Evolutionary conservation across 1,140 invertebrate species (phyloP).

Genomic region (Hypothenemus hampei): DNA sequence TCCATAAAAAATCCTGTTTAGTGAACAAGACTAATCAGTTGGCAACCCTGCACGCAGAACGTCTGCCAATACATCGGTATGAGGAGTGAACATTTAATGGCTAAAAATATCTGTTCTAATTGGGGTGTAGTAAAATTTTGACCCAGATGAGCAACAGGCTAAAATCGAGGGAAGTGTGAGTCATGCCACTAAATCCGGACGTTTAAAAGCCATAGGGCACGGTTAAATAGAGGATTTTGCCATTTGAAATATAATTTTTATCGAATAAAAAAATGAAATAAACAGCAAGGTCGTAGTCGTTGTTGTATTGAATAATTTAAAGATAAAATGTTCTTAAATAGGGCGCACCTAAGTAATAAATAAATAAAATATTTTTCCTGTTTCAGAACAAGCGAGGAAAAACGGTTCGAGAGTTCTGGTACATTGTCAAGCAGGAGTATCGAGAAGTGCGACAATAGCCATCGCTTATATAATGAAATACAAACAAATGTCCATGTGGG

Average conservation of each 20-base stretch:
- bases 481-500: constrained; percentile 77
- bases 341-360: neutral
- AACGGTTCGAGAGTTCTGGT: constrained; percentile 77
- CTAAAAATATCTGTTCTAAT: constrained; percentile 25
- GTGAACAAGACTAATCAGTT: no score
- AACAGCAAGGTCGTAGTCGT: neutral
- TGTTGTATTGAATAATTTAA: neutral
- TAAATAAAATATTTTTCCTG: constrained; percentile 34
- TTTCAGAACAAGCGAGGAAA: constrained; percentile 80
- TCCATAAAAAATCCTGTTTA: no score
- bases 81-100: constrained; percentile 8
- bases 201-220: no score
- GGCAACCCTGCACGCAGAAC: no score
- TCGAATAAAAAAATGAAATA: neutral
- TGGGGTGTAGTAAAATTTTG: constrained; percentile 22
- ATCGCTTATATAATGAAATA: constrained; percentile 94
- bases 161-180: constrained; percentile 19
- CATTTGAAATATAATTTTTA: no score
- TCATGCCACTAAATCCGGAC: constrained; percentile 29
- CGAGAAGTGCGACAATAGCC: constrained; percentile 88
- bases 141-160: constrained; percentile 29
- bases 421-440: constrained; percentile 94
- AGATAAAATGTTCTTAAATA: neutral
- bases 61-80: no score
- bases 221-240: no score